These are phyloP conservation scores for Athalia circularis DNA, from an alignment of 2,888 invertebrate species.

Conservation along the genomic window DNA sequence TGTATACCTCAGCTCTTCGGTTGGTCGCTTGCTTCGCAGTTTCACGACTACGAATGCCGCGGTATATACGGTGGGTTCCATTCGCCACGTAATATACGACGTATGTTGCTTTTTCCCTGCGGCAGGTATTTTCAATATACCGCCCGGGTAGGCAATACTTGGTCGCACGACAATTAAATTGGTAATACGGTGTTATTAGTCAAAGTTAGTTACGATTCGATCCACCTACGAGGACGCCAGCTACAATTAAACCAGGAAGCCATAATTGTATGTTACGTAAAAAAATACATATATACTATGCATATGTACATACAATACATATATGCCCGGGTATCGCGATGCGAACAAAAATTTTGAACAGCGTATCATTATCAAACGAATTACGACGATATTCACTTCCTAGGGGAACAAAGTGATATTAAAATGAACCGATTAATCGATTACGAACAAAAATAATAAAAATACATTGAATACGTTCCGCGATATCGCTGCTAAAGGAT, in stretches of 20 bases:
- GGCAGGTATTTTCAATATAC: conserved; percentile 45
- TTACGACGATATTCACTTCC: conserved; percentile 40
- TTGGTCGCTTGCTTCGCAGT: conserved; percentile 15
- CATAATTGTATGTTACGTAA: conserved; percentile 42
- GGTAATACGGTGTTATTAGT: conserved; percentile 46
- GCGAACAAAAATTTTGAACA: conserved; percentile 21
- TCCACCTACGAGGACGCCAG: conserved; percentile 40
- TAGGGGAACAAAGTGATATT: conserved; percentile 39
- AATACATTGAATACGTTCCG: not conserved
- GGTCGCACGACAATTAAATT: conserved; percentile 46
- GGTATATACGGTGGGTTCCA: conserved; percentile 30
- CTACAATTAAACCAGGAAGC: conserved; percentile 44
- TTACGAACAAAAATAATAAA: not conserved
- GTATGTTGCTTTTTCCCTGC: conserved; percentile 43
- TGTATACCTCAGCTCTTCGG: not conserved
- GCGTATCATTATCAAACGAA: conserved; percentile 40
- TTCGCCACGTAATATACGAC: conserved; percentile 44
- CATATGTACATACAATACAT: too few species aligned
- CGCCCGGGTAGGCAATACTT: conserved; percentile 41
- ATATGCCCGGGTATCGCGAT: conserved; percentile 23
- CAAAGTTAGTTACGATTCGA: conserved; percentile 46
- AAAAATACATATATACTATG: not conserved
- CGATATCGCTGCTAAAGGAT: conserved; percentile 19
- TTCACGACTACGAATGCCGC: conserved; percentile 41
- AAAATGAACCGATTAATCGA: conserved; percentile 31